Conservation (phyloP, 2,113 vertebrate species). For the Polypterus bichir region DNA sequence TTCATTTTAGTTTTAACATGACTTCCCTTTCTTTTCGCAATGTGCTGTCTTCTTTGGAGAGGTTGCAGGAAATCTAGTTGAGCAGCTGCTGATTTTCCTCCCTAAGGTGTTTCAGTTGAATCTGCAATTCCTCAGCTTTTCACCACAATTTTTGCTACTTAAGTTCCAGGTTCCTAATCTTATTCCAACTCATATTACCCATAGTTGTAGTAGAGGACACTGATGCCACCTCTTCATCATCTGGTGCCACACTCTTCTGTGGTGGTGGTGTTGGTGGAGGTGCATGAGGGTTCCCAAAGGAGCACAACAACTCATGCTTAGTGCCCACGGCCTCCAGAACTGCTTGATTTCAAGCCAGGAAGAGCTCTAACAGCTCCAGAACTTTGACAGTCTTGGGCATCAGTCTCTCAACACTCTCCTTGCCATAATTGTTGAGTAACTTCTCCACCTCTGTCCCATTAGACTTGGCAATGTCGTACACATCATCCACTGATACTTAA, state of each 20-base stretch:
- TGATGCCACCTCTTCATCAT: conserved; percentile 23
- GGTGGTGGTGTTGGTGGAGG: conserved; percentile 25
- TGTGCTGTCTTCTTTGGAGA: conserved; percentile 54
- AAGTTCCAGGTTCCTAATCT: conserved; percentile 45
- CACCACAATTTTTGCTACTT: conserved; percentile 47
- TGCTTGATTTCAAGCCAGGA: conserved; percentile 40
- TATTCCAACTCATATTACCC: conserved; percentile 9
- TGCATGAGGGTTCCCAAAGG: conserved; percentile 44
- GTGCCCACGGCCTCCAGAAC: conserved; percentile 17
- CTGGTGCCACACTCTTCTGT: conserved; percentile 30
- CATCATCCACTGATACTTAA: conserved; percentile 46
- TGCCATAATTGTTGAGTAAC: conserved; percentile 64
- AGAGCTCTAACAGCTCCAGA: conserved; percentile 74
- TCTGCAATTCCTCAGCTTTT: conserved; percentile 49
- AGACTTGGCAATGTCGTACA: conserved; percentile 71
- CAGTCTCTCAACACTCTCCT: conserved; percentile 60
- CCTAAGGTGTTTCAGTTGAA: conserved; percentile 51
- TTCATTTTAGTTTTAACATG: conserved; percentile 80
- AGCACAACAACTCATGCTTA: conserved; percentile 47
- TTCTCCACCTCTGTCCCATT: conserved; percentile 73
- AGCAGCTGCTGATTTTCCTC: conserved; percentile 65
- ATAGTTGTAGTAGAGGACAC: neutral
- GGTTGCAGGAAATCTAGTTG: conserved; percentile 45
- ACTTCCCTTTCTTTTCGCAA: conserved; percentile 73
- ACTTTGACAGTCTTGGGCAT: conserved; percentile 72